Base-by-base conservation (phyloP, 2,888 invertebrate species). In the Xylota segnis region DNA sequence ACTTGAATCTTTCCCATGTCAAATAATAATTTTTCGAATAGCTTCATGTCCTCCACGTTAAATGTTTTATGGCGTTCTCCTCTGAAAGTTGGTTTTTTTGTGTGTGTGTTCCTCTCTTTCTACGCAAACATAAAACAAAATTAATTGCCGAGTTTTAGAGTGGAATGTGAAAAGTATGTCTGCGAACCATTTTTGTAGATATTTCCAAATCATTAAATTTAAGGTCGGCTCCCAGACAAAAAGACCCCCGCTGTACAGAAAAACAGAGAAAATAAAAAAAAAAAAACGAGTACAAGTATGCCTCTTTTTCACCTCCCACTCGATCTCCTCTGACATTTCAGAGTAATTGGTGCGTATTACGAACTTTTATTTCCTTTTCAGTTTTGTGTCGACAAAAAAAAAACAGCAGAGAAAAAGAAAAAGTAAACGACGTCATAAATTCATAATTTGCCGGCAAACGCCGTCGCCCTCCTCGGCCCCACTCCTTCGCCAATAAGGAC, bases 141-240 rank as follows among this genome's bases (percentile, higher is more conserved):
- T 61, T 70, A 77, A 77, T 77, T 77, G 68, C 68, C 52, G 16
- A 23, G 43, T 61, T 59, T 32, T 34, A 14, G 18, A 40, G 59
- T 40, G 58, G 40, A 76, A 59, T 68, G 50, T 59, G 29, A 27
- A 56, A 76, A 40, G 29, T 40, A 43, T 34, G 52, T 52, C 40
- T 52, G 59, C 16, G 52, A 61, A 52, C 59, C 43, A 50, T 77
- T 76, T 70, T 50, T 68, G 45, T 34, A 65, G 52, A 74, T 70
- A 84, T 75, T 75, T 84, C 74, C 63, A 63, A 79, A 56, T 75
- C 74, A 81, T 86, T 81, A 81, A 86, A 75, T 61, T 74, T 68
- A 61, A 63, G 83, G 74, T 78, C 70, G 43, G 37, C 54, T 54
- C 59, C n/a, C 32, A 61, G 70, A 70, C 70, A 70, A 70, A 59